Evolutionary conservation across 2,888 invertebrate genomes (phyloP), one percentile per base, ranked within the genome.

Genomic region (Crossocerus cetratus): DNA sequence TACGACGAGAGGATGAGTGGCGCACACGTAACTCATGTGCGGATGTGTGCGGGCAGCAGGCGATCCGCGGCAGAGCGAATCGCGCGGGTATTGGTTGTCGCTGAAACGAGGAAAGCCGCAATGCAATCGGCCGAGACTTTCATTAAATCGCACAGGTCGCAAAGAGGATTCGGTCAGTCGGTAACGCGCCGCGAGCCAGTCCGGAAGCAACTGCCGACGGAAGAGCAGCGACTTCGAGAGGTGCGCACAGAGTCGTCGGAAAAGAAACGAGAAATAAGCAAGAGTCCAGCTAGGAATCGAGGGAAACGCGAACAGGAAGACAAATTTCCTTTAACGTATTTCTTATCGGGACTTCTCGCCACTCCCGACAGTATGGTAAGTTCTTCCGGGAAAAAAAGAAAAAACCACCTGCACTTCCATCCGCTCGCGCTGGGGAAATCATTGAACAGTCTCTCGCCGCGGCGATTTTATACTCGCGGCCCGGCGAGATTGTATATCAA

Each of bases 21-120:
- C n/a, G n/a, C n/a, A n/a, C n/a, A n/a, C n/a, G n/a, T n/a, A n/a
- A n/a, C n/a, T n/a, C n/a, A 5, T 32, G 32, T 32, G 32, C 0
- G 32, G 32, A 32, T 32, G 5, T 32, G 8, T 32, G 32, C 11
- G 11, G 11, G 32, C 11, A 32, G 32, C n/a, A 32, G 32, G 32
- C 32, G 49, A 49, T 49, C n/a, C 14, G 16, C 14, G 16, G n/a
- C 8, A 16, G 49, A 16, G 49, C 16, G n/a, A 49, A 49, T 14
- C 16, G n/a, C 14, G 3, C 49, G 16, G 49, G 18, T 14, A 57
- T 57, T 14, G 45, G 32, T 77, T 70, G 74, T 67, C 61, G 78
- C 69, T 72, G 55, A 64, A 77, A 71, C 53, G 63, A 49, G 20
- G 67, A 57, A 69, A 77, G 60, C 32, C 22, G 22, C 58, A 68